A percentile compares a stretch with the other conserved stretches of the same genome.
These are phyloP conservation scores for Hofmannophila pseudospretella DNA, from an alignment of 2,888 invertebrate species.

Conservation along the genomic window DNA sequence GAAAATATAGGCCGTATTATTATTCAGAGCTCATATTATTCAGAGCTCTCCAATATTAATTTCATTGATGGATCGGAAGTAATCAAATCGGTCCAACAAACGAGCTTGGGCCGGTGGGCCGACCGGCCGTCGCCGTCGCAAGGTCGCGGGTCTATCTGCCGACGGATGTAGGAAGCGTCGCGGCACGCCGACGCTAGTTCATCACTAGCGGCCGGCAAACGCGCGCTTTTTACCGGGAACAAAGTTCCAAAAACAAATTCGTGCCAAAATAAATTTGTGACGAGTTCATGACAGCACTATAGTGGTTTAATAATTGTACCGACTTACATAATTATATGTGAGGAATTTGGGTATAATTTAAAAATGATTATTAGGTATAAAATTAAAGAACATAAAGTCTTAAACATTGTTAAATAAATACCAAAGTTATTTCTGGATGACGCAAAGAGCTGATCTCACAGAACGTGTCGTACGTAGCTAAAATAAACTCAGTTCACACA, in stretches of 20 bases:
- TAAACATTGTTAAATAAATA: not conserved
- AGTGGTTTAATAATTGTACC: too few relatives aligned
- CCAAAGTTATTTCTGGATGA: not conserved
- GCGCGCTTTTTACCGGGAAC: conserved; percentile 10
- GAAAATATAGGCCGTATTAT: too few relatives aligned
- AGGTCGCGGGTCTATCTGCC: conserved; percentile 37
- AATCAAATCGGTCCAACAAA: conserved; percentile 25
- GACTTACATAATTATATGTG: too few relatives aligned
- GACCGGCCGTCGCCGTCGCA: conserved; percentile 18
- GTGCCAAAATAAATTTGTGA: not conserved
- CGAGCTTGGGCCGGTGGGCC: conserved; percentile 2
- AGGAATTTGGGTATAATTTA: too few relatives aligned
- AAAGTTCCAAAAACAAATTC: too few relatives aligned
- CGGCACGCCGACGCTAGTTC: conserved; percentile 34
- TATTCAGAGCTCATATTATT: too few relatives aligned
- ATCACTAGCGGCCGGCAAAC: conserved; percentile 28
- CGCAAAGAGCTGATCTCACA: conserved; percentile 16
- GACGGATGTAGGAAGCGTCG: conserved; percentile 45
- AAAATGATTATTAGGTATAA: too few relatives aligned
- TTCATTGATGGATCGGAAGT: conserved; percentile 18
- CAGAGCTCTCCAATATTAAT: too few relatives aligned
- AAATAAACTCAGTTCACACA: conserved; percentile 23
- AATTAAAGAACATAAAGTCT: not conserved
- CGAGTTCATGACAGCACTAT: not conserved
- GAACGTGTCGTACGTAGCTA: conserved; percentile 16